Evolutionary conservation across 2,113 vertebrate species (phyloP), one percentile per base, ranked within the genome.

Genomic region (Lamprotornis superbus): DNA sequence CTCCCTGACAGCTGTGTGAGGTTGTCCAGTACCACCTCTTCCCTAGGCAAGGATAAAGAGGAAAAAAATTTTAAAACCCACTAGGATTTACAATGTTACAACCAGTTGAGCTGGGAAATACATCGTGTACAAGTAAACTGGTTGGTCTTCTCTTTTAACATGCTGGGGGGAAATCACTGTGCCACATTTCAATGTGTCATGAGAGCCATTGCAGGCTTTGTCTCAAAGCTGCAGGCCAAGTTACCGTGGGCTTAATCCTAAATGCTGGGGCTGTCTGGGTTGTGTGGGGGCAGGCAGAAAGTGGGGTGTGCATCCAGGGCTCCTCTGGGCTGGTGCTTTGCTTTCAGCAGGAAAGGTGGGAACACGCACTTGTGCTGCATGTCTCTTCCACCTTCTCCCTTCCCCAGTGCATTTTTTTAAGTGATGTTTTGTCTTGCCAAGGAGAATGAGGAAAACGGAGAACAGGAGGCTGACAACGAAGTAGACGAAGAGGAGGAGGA

Each of bases 401-500:
- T 84, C 65, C 90, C 46, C 15, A 14, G 83, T 89, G 83, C 71
- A 17, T 90, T 81, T 83, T 95, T 95, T 95, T 96, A 95, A 95
- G 97, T 96, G 46, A 87, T 94, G 21, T 94, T 90, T 96, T 97
- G 95, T 98, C 73, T 97, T 95, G 94, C 90, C 70, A 90, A 97
- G 97, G 91, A 98, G 97, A 98, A 98, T 33, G 98, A 98, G 97
- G 98, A 98, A 96, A 98, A 98, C 0, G 98, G 98, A 50, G 98
- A 98, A 74, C 98, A 98, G 89, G 98, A 98, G 92, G 98, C 96
- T 3, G 98, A 98, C 86, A 98, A 98, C 2, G 98, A 98, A 94
- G 98, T 98, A 98, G 98, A 98, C 1, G 98, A 98, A 93, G 98
- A 98, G 53, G 98, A 98, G 76, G 98, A 98, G 50, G 98, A 98